These are phyloP conservation scores for Calameuta pallipes DNA, from an alignment of 2,888 invertebrate species.

Conservation along the genomic window DNA sequence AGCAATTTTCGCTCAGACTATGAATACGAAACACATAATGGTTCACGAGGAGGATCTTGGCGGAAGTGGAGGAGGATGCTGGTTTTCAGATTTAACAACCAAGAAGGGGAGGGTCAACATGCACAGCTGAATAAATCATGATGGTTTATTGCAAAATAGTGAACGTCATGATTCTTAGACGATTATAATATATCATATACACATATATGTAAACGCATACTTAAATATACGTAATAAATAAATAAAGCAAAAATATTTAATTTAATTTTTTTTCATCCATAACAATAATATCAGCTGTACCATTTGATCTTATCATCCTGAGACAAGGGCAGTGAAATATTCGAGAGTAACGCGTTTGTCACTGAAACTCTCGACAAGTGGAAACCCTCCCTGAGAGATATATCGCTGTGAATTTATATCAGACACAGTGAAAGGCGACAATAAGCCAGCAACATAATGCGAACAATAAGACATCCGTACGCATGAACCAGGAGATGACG, in stretches of 20 bases:
- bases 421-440: background rate
- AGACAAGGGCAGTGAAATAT: background rate
- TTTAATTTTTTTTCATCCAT: accelerated
- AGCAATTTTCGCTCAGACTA: constrained; percentile 60
- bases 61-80: constrained; percentile 24
- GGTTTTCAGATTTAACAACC: constrained; percentile 52
- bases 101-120: constrained; percentile 9
- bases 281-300: background rate
- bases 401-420: constrained; percentile 1
- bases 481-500: background rate
- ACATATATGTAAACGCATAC: background rate
- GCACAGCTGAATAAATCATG: constrained; percentile 22
- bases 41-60: constrained; percentile 6
- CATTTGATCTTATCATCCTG: background rate
- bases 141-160: constrained; percentile 20
- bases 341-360: background rate
- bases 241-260: background rate
- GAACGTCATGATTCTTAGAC: constrained; percentile 19
- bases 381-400: background rate
- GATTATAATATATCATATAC: constrained; percentile 12
- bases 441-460: constrained; percentile 1
- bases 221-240: background rate
- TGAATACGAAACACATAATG: constrained; percentile 60
- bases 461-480: constrained; percentile 6
- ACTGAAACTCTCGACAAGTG: background rate